A percentile compares a stretch with the other conserved stretches of the same genome.
These are phyloP conservation scores for Macrotus californicus DNA, from an alignment of 2,113 vertebrate species.

Conservation along the genomic window DNA sequence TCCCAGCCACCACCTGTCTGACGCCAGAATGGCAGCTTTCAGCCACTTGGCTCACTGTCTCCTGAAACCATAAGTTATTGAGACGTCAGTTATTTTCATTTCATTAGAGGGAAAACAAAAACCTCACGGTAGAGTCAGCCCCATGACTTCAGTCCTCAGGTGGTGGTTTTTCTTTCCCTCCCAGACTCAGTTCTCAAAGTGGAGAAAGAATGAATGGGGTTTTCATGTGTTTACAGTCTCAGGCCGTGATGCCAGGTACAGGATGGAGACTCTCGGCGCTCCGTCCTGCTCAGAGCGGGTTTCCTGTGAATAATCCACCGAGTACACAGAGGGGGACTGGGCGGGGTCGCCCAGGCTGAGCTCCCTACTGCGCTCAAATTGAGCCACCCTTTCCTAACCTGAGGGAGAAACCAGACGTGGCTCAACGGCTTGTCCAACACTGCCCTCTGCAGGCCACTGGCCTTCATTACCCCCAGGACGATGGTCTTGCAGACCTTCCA, in stretches of 20 bases:
- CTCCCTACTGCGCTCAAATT: neutral
- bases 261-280: neutral
- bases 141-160: neutral
- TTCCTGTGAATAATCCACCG: slow-evolving; percentile 20
- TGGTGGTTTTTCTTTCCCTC: neutral
- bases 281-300: neutral
- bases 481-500: neutral
- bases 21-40: neutral
- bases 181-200: neutral
- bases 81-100: neutral
- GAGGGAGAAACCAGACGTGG: no score
- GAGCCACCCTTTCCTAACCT: neutral
- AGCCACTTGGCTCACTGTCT: neutral
- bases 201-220: neutral
- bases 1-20: neutral
- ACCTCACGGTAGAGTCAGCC: neutral
- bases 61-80: neutral
- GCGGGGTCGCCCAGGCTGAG: neutral
- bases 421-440: slow-evolving; percentile 46
- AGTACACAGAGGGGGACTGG: neutral
- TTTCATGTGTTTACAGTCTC: neutral
- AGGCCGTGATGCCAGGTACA: neutral
- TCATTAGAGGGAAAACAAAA: neutral
- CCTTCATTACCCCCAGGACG: neutral
- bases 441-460: slow-evolving; percentile 50